phyloP scores from a whole-genome alignment of 2,797 vertebrate genomes.

The Hypotaenidia okinawae region DNA sequence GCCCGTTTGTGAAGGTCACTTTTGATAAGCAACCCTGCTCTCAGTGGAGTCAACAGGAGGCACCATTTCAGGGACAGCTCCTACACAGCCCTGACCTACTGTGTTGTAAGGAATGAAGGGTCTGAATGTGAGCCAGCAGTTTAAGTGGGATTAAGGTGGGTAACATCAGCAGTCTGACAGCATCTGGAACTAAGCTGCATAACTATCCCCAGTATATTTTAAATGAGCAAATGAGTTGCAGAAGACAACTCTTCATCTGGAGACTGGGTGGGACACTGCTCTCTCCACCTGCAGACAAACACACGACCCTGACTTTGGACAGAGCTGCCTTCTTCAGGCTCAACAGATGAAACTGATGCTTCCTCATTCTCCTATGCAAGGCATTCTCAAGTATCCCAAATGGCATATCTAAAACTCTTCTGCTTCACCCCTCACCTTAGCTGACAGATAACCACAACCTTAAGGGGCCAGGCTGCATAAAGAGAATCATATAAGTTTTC shows the following conservation, averaged over 20 bases:
- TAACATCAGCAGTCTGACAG: not conserved
- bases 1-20: not conserved
- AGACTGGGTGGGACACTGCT: not conserved
- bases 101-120: not conserved
- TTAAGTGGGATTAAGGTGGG: not conserved
- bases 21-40: not conserved
- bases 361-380: not conserved
- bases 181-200: not conserved
- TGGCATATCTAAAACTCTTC: not conserved
- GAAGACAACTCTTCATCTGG: not conserved
- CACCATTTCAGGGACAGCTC: not conserved
- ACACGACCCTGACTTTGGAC: rapidly evolving
- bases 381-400: not conserved
- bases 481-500: conserved; percentile 20
- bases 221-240: not conserved
- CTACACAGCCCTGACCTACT: not conserved
- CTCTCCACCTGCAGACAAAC: not conserved
- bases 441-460: not conserved
- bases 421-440: not conserved
- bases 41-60: not conserved
- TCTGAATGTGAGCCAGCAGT: not conserved
- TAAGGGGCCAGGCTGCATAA: not conserved
- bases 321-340: not conserved
- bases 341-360: not conserved
- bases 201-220: not conserved